Evolutionary conservation across 2,113 vertebrate species (phyloP), one percentile per base, ranked within the genome.

Genomic region (Pelobates fuscus): DNA sequence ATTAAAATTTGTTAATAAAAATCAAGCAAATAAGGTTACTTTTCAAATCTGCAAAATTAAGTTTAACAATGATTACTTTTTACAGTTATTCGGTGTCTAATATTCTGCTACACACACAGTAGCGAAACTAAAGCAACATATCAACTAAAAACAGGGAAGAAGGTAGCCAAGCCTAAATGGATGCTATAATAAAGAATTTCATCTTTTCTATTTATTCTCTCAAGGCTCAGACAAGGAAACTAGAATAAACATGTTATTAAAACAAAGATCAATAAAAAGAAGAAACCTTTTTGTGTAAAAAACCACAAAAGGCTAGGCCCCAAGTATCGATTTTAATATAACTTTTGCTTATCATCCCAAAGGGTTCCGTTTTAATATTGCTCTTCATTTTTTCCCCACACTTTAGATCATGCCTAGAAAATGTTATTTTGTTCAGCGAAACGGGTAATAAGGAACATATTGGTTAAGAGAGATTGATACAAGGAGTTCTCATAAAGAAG

Each of bases 211-310:
- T 77, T 71, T 62, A 77, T 59, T 82, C 82, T 85, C 83, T 84
- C 72, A 66, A 79, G 78, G 80, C 78, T 81, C 77, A 66, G 75
- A 62, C 80, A 88, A 80, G 84, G 81, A 87, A 86, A 86, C 75
- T 82, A 85, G 81, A 91, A 90, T 88, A 90, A 92, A 88, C 88
- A 90, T 85, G 85, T 86, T 87, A 88, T 90, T 88, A 89, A 89
- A 86, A 37, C 41, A 81, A 75, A 83, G 83, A 89, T 92, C 90
- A 85, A 90, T 90, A 84, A 26, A 55, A 77, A 76, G 17, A 58
- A 75, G 32, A 81, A 82, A 79, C 83, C 87, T 88, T 84, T 84
- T 86, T 89, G 86, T 78, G 86, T 73, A 87, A 63, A 82, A 82
- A 79, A 78, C 81, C 84, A 84, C 82, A 77, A 73, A 81, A 87